Evolutionary conservation across 2,888 invertebrate species (phyloP), one percentile per base, ranked within the genome.

Genomic region (Chloroclysta siterata): DNA sequence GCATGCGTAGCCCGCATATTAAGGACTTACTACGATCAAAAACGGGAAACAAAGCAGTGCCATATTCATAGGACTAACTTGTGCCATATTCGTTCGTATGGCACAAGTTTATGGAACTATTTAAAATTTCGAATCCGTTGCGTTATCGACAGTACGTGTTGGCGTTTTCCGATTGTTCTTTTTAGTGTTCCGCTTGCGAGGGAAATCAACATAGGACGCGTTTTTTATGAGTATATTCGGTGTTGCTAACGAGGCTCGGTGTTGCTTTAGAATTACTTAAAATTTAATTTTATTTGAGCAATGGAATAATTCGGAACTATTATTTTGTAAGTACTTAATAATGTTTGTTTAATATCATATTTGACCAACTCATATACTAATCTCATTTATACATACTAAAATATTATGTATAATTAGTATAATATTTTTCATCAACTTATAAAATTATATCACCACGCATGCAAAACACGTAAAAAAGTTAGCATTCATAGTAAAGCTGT

Each of bases 101-200:
- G 39, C 51, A 47, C 60, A 46, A 81, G 75, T 84, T 89, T 89
- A 87, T 86, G 63, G 63, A 58, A 91, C 90, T 93, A 91, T 92
- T 93, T 93, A 90, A 91, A 91, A 92, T 92, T 91, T 92, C 87
- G 92, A 91, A 91, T 90, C 89, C 91, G 92, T 92, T 90, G 87
- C 88, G 89, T 90, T 92, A 91, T 90, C 88, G 92, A 80, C 73
- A 82, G 79, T 83, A 90, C 91, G 90, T 90, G 91, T 85, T 85
- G 86, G 86, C 87, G 85, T 89, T 89, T 88, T 85, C 84, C 87
- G 87, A 90, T 90, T 89, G 90, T 89, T 84, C 84, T 86, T 84
- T 82, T 77, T 73, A 68, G 64, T 60, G 64, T 64, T 65, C 68
- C 59, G 64, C 60, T 47, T 44, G 53, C 60, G 60, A 67, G 67